Base-by-base conservation (phyloP, 2,888 invertebrate species). In the Frankliniella intonsa region DNA sequence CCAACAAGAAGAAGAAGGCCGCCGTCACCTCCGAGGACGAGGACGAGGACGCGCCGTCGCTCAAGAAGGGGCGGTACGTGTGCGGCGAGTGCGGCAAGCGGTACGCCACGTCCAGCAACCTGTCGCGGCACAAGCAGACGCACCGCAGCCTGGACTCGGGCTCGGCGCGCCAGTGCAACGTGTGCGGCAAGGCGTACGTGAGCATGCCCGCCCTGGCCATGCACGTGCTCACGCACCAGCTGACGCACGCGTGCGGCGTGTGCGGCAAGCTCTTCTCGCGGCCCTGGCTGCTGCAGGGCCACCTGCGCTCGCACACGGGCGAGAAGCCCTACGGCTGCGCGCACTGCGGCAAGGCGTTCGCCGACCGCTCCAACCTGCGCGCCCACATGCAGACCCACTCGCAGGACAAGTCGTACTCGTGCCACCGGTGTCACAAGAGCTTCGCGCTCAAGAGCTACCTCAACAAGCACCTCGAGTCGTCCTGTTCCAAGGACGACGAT, bases 351-450 rank as follows among this genome's bases (percentile, higher is more conserved):
- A 97, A 97, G 88, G 95, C 97, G 2, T 98, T 98, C 88, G 97
- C 97, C 17, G 97, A 98, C 89, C 92, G 97, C 82, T 96, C 96
- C 83, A 98, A 98, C 88, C 90, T 97, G 82, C 91, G 97, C 62
- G 97, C 97, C 0, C 98, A 98, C 89, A 95, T 97, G 93, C 97
- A 97, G 89, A 98, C 97, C 14, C 98, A 98, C 88, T 95, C 97
- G 79, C 90, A 93, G 82, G 95, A 95, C 88, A 97, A 97, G 89
- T 95, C 96, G 87, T 96, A 93, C 90, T 93, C 94, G 86, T 98
- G 98, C 88, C 89, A 92, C 85, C 92, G 94, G 84, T 98, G 98
- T 89, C 92, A 94, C 88, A 97, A 97, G 89, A 92, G 94, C 50
- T 98, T 98, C 89, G 97, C 97, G 51, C 92, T 98, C 85, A 98